These are phyloP conservation scores for Aphelenchoides besseyi DNA, from an alignment of 1,140 invertebrate species.

Conservation along the genomic window DNA sequence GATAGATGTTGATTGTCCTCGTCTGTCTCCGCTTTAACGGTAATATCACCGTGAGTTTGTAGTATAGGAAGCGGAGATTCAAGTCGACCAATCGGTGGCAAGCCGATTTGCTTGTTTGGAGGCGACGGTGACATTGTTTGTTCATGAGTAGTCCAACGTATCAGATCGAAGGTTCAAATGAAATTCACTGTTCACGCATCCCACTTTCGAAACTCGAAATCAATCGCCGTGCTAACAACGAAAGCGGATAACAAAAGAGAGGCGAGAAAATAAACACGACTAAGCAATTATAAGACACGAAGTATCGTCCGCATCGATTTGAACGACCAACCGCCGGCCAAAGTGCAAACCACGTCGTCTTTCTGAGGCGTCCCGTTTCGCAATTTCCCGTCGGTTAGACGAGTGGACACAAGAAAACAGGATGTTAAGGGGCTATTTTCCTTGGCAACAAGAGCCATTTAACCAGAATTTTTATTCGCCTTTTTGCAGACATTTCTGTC, in stretches of 20 bases:
- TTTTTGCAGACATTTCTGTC: too few species aligned
- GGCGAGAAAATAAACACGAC: background rate
- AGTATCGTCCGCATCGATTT: background rate
- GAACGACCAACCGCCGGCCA: background rate
- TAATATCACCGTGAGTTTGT: background rate
- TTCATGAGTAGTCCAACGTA: slow-evolving; percentile 2
- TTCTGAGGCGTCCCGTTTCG: too few species aligned
- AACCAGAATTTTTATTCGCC: too few species aligned
- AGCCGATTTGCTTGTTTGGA: too few species aligned
- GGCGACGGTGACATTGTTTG: background rate
- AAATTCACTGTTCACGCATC: background rate
- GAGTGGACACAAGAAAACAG: too few species aligned
- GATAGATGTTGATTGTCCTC: background rate
- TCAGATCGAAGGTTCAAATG: background rate
- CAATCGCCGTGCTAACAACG: too few species aligned
- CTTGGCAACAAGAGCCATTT: too few species aligned
- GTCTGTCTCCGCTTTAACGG: background rate
- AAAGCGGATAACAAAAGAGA: too few species aligned
- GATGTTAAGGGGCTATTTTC: too few species aligned
- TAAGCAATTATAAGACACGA: background rate
- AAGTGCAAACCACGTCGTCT: background rate
- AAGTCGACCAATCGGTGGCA: too few species aligned
- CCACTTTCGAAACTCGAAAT: background rate
- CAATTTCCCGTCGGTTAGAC: too few species aligned
- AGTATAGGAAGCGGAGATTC: background rate